phyloP scores from a whole-genome alignment of 2,888 invertebrate genomes.

The Dascillus cervinus region DNA sequence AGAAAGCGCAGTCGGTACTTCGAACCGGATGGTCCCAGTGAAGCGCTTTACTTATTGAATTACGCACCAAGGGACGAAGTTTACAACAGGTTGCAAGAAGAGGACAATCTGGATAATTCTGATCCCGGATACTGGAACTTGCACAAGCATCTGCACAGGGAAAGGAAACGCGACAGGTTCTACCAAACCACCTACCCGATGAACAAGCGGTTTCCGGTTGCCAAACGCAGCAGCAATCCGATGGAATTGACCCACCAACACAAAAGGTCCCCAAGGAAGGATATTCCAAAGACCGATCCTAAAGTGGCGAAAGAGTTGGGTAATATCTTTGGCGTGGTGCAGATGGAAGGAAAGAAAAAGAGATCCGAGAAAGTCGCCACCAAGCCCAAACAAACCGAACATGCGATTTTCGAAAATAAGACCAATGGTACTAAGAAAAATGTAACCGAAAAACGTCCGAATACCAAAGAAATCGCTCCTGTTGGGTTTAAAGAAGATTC shows the following conservation, averaged over 20 bases:
- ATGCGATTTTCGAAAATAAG: not conserved
- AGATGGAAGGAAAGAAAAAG: slow-evolving; percentile 13
- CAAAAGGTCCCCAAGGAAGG: slow-evolving; percentile 29
- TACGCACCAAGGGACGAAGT: slow-evolving; percentile 21
- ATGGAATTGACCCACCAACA: slow-evolving; percentile 20
- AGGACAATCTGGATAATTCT: slow-evolving; percentile 7
- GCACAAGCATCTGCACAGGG: slow-evolving; percentile 15
- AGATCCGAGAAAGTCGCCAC: slow-evolving; percentile 8
- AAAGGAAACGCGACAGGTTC: slow-evolving; percentile 18
- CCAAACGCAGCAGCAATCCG: slow-evolving; percentile 52
- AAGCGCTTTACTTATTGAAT: slow-evolving; percentile 17
- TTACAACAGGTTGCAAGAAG: slow-evolving; percentile 18
- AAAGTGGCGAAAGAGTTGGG: slow-evolving; percentile 62
- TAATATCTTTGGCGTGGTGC: slow-evolving; percentile 52
- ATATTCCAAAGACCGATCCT: slow-evolving; percentile 54
- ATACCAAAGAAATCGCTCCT: slow-evolving; percentile 36
- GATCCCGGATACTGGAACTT: slow-evolving; percentile 8
- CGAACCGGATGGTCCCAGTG: slow-evolving; percentile 18
- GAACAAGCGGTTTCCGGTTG: slow-evolving; percentile 56
- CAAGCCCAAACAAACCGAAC: slow-evolving; percentile 13
- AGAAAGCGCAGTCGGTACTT: slow-evolving; percentile 28
- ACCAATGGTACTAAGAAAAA: slow-evolving; percentile 5
- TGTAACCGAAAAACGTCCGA: slow-evolving; percentile 12
- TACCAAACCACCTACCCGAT: slow-evolving; percentile 17
- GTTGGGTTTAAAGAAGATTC: slow-evolving; percentile 40